These are phyloP conservation scores for Carettochelys insculpta DNA, from an alignment of 2,113 vertebrate species.

Conservation along the genomic window DNA sequence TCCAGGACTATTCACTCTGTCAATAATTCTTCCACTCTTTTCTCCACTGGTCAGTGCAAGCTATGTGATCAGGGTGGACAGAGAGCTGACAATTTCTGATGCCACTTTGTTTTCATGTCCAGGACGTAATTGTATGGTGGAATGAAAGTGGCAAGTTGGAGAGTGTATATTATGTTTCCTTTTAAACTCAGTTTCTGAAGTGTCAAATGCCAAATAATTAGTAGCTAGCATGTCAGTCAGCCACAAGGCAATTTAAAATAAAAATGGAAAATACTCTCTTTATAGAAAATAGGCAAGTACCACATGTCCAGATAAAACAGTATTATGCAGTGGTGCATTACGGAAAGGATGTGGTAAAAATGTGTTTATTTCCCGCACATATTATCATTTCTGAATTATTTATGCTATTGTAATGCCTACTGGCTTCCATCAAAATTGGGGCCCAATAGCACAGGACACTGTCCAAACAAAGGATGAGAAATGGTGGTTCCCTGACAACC, in stretches of 20 bases:
- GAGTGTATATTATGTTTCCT: conserved; percentile 16
- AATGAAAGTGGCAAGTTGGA: not conserved
- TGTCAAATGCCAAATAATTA: conserved; percentile 16
- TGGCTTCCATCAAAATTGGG: not conserved
- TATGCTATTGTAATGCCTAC: not conserved
- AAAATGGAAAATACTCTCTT: not conserved
- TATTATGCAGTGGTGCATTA: not conserved
- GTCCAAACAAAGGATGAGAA: not conserved
- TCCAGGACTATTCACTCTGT: not conserved
- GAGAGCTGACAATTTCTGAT: not conserved
- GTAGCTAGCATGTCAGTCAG: not conserved
- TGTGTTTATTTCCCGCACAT: not conserved
- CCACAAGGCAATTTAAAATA: not conserved
- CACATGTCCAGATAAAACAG: not conserved
- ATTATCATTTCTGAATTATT: not conserved
- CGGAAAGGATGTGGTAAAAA: not conserved
- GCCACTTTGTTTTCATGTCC: conserved; percentile 11
- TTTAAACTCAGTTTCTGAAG: conserved; percentile 4
- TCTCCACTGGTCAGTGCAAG: not conserved
- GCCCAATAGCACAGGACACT: not conserved
- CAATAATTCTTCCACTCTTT: not conserved
- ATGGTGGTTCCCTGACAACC: not conserved
- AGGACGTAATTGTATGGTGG: not conserved
- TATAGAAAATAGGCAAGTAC: not conserved
- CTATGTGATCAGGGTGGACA: not conserved